A percentile compares a stretch with the other conserved stretches of the same genome.
Conservation (phyloP, 1,140 invertebrate genomes). For the Eumeta japonica region DNA sequence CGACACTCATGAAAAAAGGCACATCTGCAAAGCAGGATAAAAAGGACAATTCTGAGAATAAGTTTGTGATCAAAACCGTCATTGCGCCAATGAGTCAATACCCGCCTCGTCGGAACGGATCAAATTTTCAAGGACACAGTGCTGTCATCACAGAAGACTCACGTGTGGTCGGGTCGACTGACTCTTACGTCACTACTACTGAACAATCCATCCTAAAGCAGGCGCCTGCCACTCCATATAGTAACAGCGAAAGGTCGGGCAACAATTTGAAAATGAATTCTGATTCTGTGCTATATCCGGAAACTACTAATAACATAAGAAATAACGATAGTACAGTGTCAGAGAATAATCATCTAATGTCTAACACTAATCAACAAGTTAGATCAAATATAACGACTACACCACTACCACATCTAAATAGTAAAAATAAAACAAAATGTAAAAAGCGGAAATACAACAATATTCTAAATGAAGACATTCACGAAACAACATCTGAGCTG, state of each 20-base stretch:
- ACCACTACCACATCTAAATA: too few species aligned
- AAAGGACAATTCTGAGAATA: conserved; percentile 20
- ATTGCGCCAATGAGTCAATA: conserved; percentile 11
- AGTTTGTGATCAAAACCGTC: conserved; percentile 13
- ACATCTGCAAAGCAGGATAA: conserved; percentile 46
- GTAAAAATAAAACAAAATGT: too few species aligned
- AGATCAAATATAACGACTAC: too few species aligned
- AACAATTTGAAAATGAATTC: background rate
- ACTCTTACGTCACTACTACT: background rate
- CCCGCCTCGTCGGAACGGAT: conserved; percentile 33
- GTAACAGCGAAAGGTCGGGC: too few species aligned
- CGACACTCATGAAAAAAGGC: conserved; percentile 39
- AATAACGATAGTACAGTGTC: too few species aligned
- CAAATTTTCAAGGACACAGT: conserved; percentile 42
- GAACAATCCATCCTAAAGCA: background rate
- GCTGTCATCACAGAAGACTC: background rate
- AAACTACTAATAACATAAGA: background rate
- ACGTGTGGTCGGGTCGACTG: background rate
- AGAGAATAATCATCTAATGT: too few species aligned
- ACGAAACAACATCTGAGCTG: too few species aligned
- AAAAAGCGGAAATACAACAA: too few species aligned
- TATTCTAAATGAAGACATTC: too few species aligned
- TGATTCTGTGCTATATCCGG: background rate
- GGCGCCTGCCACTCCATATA: background rate
- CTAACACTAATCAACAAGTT: too few species aligned